Base-by-base conservation (phyloP, 1,140 invertebrate genomes). In the Heterodera schachtii region DNA sequence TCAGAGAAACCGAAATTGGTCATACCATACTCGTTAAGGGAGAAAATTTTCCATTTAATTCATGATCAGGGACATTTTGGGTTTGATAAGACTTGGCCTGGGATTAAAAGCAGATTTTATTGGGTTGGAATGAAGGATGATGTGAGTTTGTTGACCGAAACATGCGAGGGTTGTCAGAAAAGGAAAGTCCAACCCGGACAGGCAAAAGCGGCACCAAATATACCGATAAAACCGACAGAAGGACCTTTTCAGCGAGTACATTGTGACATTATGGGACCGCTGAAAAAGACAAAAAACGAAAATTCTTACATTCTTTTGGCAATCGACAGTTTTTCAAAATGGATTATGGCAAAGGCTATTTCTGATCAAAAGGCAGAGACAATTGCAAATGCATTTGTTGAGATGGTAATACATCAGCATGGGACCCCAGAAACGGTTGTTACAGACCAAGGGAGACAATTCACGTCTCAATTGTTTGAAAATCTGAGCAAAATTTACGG, bases 1-100 rank as follows among this genome's bases (percentile, higher is more conserved):
- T 9, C n/a, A 43, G 31, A 31, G 1, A 31, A 31, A 31, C 31
- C 31, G 31, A 31, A 31, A 31, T 31, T 31, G 31, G 31, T 69
- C 41, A 69, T 69, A 9, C 67, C 67, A 19, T 69, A 69, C 41
- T 19, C 7, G n/a, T 11, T 69, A 43, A 21, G 67, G 67, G 8
- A 69, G 41, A 19, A 69, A 43, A 43, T 43, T 43, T 69, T 69
- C 41, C 9, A 69, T 5, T 11, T 21, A n/a, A 69, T 69, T 69
- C 67, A 69, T 19, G 19, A 43, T 9, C 67, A 31, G n/a, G 67
- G 67, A 9, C 67, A 69, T 43, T 69, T 69, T 19, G 67, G 67
- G n/a, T 31, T 69, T 21, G 67, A 69, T 8, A 69, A 69, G n/a
- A 69, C 67, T 11, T 69, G 67, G 67, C 67, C 67, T 8, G n/a